Conservation (phyloP, 2,797 vertebrate species). For the Lepilemur septentrionalis region DNA sequence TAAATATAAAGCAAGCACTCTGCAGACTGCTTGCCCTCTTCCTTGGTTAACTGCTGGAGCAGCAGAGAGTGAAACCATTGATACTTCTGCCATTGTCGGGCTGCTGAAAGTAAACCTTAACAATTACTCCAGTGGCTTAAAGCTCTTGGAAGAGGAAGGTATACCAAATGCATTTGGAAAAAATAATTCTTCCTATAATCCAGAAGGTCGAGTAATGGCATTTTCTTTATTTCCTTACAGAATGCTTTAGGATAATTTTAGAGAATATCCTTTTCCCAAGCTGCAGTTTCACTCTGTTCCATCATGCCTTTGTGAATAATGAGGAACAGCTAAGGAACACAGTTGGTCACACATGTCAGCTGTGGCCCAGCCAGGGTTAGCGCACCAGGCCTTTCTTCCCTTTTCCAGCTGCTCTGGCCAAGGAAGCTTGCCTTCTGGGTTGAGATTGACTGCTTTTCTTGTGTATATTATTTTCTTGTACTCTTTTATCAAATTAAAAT, state of each 20-base stretch:
- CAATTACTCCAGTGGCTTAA: background rate
- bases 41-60: background rate
- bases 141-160: background rate
- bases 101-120: background rate
- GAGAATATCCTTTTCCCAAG: background rate
- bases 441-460: background rate
- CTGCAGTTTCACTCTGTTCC: background rate
- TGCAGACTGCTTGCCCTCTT: background rate
- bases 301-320: background rate
- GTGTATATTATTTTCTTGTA: background rate
- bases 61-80: background rate
- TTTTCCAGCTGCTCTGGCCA: background rate
- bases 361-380: background rate
- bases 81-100: background rate
- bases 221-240: background rate
- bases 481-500: constrained; percentile 36
- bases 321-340: background rate
- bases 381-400: background rate
- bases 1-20: background rate
- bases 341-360: too few relatives aligned
- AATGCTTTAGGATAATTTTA: background rate
- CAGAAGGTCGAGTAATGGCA: background rate
- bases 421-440: background rate
- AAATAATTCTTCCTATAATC: background rate
- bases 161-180: background rate